These are phyloP conservation scores for Nomada goodeniana DNA, from an alignment of 2,888 invertebrate genomes.

Conservation along the genomic window DNA sequence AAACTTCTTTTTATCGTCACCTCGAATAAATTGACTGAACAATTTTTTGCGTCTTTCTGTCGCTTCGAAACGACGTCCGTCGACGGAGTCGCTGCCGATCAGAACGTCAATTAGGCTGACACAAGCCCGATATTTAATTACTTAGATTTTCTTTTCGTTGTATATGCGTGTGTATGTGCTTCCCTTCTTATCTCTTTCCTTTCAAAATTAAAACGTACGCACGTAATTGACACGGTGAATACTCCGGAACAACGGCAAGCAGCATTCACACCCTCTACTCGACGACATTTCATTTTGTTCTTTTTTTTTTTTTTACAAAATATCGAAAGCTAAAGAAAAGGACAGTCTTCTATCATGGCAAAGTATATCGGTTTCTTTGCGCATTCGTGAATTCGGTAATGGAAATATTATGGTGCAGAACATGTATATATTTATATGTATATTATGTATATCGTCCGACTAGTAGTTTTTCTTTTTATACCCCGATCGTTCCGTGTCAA, in stretches of 20 bases:
- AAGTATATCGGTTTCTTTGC: background rate
- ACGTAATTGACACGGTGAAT: slow-evolving; percentile 55
- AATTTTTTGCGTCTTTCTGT: too few species aligned
- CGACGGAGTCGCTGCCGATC: too few species aligned
- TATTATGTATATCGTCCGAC: slow-evolving; percentile 13
- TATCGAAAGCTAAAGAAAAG: slow-evolving; percentile 4
- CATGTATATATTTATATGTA: background rate
- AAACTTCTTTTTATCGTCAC: too few species aligned
- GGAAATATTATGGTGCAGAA: background rate
- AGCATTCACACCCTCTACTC: slow-evolving; percentile 23
- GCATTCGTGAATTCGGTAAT: background rate
- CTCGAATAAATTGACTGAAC: too few species aligned
- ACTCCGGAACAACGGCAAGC: slow-evolving; percentile 68
- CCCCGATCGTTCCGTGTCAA: background rate
- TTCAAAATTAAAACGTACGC: slow-evolving; percentile 44
- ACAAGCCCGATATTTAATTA: background rate
- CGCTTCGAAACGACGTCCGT: too few species aligned
- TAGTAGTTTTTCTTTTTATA: background rate
- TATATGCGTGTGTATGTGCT: slow-evolving; percentile 17
- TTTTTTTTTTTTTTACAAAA: background rate
- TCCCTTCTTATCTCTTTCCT: slow-evolving; percentile 16
- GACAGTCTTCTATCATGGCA: slow-evolving; percentile 26
- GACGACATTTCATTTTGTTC: background rate
- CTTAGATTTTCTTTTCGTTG: background rate
- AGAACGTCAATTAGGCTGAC: too few species aligned